Conservation (phyloP, 2,888 invertebrate genomes). For the Lasioglossum marginatum region DNA sequence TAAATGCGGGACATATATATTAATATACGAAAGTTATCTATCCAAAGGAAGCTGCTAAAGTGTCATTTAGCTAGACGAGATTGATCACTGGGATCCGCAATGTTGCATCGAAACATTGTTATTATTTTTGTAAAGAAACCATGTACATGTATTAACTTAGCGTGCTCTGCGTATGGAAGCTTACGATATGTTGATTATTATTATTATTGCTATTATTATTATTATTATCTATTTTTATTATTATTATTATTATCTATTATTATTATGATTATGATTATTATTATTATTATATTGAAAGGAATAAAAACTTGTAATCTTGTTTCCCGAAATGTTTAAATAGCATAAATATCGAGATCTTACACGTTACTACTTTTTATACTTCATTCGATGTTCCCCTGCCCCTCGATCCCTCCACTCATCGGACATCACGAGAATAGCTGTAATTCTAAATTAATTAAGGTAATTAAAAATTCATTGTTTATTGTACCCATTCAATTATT, state of each 20-base stretch:
- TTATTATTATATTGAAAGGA: conserved; percentile 74
- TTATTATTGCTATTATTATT: conserved; percentile 81
- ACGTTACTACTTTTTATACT: conserved; percentile 48
- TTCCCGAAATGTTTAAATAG: conserved; percentile 79
- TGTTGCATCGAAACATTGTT: conserved; percentile 81
- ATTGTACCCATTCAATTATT: background rate
- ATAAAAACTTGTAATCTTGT: conserved; percentile 81
- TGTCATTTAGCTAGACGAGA: conserved; percentile 70
- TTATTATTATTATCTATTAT: conserved; percentile 71
- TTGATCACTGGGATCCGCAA: conserved; percentile 76
- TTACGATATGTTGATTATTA: conserved; percentile 82
- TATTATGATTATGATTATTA: conserved; percentile 61
- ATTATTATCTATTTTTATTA: conserved; percentile 81
- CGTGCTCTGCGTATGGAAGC: conserved; percentile 81
- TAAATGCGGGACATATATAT: conserved; percentile 41
- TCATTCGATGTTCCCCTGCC: conserved; percentile 45
- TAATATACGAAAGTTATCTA: conserved; percentile 57
- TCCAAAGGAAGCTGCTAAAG: conserved; percentile 67
- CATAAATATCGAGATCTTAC: conserved; percentile 76
- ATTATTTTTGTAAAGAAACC: conserved; percentile 82
- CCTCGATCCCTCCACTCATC: conserved; percentile 1
- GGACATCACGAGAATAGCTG: background rate
- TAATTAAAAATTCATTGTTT: background rate
- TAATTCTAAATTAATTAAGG: background rate
- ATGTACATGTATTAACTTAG: conserved; percentile 81